These are phyloP conservation scores for Macrochelys suwanniensis DNA, from an alignment of 2,797 vertebrate genomes.

Conservation along the genomic window DNA sequence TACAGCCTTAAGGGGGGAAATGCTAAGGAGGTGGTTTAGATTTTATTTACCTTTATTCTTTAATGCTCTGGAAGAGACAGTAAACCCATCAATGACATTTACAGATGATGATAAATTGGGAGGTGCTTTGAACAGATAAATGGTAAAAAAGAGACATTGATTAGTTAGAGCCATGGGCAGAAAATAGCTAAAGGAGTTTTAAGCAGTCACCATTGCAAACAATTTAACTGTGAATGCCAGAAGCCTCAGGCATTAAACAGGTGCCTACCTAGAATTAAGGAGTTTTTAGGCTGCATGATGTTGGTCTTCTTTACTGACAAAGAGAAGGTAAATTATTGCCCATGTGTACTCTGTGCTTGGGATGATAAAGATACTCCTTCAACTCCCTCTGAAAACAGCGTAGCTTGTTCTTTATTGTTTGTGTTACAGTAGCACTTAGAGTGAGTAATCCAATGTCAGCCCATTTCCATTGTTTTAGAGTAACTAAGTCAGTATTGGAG, in stretches of 20 bases:
- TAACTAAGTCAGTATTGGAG: background rate
- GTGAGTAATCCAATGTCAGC: background rate
- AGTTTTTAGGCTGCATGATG: background rate
- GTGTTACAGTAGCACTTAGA: background rate
- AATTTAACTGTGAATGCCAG: constrained; percentile 35
- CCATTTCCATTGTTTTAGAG: background rate
- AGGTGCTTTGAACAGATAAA: constrained; percentile 66
- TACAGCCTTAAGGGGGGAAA: constrained; percentile 53
- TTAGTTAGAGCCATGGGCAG: constrained; percentile 62
- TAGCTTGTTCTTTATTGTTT: background rate
- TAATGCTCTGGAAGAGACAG: constrained; percentile 74
- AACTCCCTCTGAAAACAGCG: background rate
- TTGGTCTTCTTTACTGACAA: background rate
- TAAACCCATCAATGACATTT: constrained; percentile 72
- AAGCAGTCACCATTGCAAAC: constrained; percentile 15
- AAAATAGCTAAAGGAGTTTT: constrained; percentile 67
- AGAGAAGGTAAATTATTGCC: background rate
- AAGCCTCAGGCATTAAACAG: background rate
- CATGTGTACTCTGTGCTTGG: background rate
- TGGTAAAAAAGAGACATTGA: constrained; percentile 69
- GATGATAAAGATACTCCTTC: background rate
- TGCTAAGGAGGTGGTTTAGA: constrained; percentile 70
- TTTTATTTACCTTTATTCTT: constrained; percentile 69
- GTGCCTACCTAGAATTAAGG: background rate
- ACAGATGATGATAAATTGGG: constrained; percentile 66